These are phyloP conservation scores for Zapornia atra DNA, from an alignment of 2,113 vertebrate species.

Conservation along the genomic window DNA sequence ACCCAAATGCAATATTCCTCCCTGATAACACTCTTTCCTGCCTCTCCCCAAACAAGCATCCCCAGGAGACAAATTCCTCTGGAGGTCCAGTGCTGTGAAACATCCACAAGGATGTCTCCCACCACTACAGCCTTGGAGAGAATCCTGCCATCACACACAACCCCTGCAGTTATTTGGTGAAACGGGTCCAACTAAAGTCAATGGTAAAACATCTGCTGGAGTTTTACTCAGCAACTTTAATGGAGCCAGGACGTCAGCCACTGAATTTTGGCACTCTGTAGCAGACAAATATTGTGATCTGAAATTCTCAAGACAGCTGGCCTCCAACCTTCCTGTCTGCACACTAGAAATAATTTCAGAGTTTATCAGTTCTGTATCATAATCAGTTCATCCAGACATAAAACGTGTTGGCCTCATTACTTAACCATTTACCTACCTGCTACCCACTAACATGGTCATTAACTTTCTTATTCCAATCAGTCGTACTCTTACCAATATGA, in stretches of 20 bases:
- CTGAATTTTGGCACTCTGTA: slow-evolving; percentile 60
- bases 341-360: slow-evolving; percentile 48
- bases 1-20: not conserved
- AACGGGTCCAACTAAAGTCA: slow-evolving; percentile 58
- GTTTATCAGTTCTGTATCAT: slow-evolving; percentile 59
- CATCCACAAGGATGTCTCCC: slow-evolving; percentile 52
- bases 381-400: slow-evolving; percentile 47
- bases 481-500: not conserved
- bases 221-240: slow-evolving; percentile 64
- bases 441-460: not conserved
- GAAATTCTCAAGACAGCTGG: slow-evolving; percentile 68
- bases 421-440: slow-evolving; percentile 37
- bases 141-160: slow-evolving; percentile 58
- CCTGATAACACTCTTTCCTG: not conserved
- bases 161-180: slow-evolving; percentile 53
- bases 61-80: slow-evolving; percentile 39
- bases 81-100: slow-evolving; percentile 22
- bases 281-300: slow-evolving; percentile 62
- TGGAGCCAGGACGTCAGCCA: slow-evolving; percentile 62
- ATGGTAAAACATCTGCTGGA: slow-evolving; percentile 68
- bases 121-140: slow-evolving; percentile 17
- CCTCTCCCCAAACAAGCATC: not conserved
- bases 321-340: slow-evolving; percentile 65
- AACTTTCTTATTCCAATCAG: not conserved
- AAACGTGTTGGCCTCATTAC: slow-evolving; percentile 18